Evolutionary conservation across 2,888 invertebrate genomes (phyloP), one percentile per base, ranked within the genome.

Genomic region (Napeogenes inachia): DNA sequence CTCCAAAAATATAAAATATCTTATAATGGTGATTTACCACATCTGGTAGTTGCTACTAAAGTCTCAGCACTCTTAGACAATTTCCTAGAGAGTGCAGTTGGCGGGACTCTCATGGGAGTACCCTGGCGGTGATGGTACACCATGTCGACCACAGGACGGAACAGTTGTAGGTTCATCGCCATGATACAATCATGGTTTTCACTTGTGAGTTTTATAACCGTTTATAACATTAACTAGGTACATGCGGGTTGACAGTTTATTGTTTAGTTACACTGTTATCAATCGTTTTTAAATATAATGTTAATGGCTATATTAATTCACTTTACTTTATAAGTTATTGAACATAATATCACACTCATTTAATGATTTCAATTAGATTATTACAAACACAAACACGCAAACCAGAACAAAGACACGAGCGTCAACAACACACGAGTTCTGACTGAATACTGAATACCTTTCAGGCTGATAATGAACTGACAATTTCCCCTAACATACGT

Each of bases 61-160:
- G 85, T 83, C 67, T 91, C 91, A 59, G 91, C 91, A 45, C 89
- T 89, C 64, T 80, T 86, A 2, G 89, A 89, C 13, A 90, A 78
- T 64, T 71, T 83, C 64, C 85, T 82, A 0, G 86, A 84, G 4
- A 89, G 68, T 3, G 85, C 81, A 0, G 82, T 76, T 0, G 89
- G 89, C 2, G 85, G 80, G 0, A 89, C 90, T 74, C 75, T 81
- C 84, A 90, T 84, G 1, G 90, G 90, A 3, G 82, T 83, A 21
- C 80, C 78, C 59, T 84, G 85, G 2, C 84, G 74, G 58, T 81
- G 84, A 62, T 80, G 80, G 66, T 86, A 81, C 58, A 81, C 82
- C 82, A 81, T 85, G 47, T 85, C 84, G n/a, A 81, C 84, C n/a
- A 81, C 71, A 4, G 88, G 85, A 60, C 80, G 83, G 59, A 87